Evolutionary conservation across 1,140 invertebrate species (phyloP).

Genomic region (Anagrus nilaparvatae): DNA sequence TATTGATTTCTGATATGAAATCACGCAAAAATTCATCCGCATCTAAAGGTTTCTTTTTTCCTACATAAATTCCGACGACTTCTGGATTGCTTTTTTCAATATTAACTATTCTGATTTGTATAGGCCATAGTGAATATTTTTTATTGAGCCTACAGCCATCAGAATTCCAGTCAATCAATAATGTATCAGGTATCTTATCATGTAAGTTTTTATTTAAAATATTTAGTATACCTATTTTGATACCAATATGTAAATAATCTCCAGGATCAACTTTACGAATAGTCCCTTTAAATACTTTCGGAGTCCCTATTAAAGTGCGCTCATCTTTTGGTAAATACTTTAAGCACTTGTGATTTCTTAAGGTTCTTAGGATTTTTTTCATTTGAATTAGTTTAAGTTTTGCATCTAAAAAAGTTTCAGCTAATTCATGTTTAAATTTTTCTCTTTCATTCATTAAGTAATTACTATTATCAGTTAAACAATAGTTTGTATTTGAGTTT

Average conservation of each 20-base stretch:
- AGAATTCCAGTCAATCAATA: conserved; percentile 12
- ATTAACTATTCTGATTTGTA: conserved; percentile 9
- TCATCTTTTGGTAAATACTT: conserved; percentile 6
- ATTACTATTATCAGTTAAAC: too few relatives aligned
- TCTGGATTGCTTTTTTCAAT: background rate
- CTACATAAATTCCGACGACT: conserved; percentile 12
- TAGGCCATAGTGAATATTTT: conserved; percentile 3
- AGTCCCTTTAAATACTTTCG: background rate
- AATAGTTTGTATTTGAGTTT: too few relatives aligned
- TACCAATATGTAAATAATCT: conserved; percentile 15
- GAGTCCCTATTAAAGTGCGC: conserved; percentile 11
- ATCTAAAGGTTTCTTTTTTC: conserved; percentile 5
- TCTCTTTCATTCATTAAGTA: too few relatives aligned
- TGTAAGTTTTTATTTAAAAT: background rate
- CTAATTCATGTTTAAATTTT: background rate
- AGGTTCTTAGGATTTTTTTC: background rate
- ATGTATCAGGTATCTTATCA: conserved; percentile 1
- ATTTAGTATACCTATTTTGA: conserved; percentile 2
- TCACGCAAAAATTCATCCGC: conserved; percentile 7
- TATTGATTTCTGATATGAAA: conserved; percentile 9
- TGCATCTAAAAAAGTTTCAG: background rate
- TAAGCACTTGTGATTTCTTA: background rate
- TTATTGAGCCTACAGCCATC: conserved; percentile 11
- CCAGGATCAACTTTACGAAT: conserved; percentile 3
- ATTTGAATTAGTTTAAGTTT: background rate